Percentiles rank a stretch among this genome's conserved stretches.
These are phyloP conservation scores for Porites lutea DNA, from an alignment of 64 coral and sea anemone species.

Conservation along the genomic window DNA sequence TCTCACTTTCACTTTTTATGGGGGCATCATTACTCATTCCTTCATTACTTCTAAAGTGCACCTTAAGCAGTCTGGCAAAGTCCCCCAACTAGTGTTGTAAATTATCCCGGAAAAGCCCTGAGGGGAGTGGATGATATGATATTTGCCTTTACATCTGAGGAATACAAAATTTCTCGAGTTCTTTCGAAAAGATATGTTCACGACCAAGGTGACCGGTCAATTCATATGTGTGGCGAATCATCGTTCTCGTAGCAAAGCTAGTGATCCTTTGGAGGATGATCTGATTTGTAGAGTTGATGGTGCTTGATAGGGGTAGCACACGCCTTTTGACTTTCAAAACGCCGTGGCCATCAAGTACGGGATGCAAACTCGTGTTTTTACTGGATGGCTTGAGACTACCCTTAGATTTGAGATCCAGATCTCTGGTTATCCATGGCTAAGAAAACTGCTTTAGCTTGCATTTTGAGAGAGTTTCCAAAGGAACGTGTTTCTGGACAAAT, in stretches of 20 bases:
- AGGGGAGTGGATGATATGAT: no score
- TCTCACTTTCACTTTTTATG: no score
- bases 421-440: no score
- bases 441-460: no score
- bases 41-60: no score
- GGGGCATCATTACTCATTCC: no score
- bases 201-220: conserved; percentile 50
- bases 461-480: no score
- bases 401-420: background rate
- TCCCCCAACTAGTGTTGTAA: no score
- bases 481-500: no score
- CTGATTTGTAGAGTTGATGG: background rate
- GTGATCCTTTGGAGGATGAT: conserved; percentile 50
- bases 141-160: background rate
- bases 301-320: background rate
- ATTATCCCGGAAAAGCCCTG: no score
- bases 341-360: conserved; percentile 37
- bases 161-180: conserved; percentile 55
- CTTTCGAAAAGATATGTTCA: conserved; percentile 50
- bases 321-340: conserved; percentile 37
- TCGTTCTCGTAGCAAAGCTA: background rate
- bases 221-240: conserved; percentile 32
- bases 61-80: no score
- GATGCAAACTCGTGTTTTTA: conserved; percentile 18
- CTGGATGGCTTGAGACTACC: conserved; percentile 25